phyloP scores from a whole-genome alignment of 2,888 invertebrate genomes.

The Melieria crassipennis region DNA sequence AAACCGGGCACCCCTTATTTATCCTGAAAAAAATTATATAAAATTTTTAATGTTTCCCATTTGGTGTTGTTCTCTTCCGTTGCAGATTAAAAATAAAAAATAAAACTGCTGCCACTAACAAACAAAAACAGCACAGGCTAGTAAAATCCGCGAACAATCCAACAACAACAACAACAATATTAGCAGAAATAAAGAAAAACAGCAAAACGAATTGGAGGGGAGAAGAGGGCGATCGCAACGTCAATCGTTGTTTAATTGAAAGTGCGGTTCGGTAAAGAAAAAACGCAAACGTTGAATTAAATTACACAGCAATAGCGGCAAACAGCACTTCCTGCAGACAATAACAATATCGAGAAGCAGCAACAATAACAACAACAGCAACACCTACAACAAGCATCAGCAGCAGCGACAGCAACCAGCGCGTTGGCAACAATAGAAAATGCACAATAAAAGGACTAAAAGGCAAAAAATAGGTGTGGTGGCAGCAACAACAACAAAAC shows the following conservation, averaged over 20 bases:
- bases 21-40: too few relatives aligned
- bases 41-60: too few relatives aligned
- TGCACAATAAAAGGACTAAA: slow-evolving; percentile 26
- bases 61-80: slow-evolving; percentile 8
- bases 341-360: slow-evolving; percentile 16
- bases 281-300: slow-evolving; percentile 28
- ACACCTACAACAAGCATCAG: slow-evolving; percentile 11
- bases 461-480: slow-evolving; percentile 6
- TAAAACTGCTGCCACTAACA: slow-evolving; percentile 5
- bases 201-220: not conserved
- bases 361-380: not conserved
- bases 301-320: slow-evolving; percentile 34
- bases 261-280: slow-evolving; percentile 23
- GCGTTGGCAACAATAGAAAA: slow-evolving; percentile 29
- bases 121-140: not conserved
- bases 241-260: slow-evolving; percentile 34
- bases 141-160: not conserved
- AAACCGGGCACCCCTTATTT: too few relatives aligned
- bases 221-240: slow-evolving; percentile 12
- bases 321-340: slow-evolving; percentile 30
- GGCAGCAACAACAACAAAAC: not conserved
- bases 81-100: slow-evolving; percentile 28
- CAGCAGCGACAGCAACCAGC: not conserved
- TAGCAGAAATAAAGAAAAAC: not conserved
- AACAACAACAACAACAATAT: not conserved